These are phyloP conservation scores for Halcyon smyrnensis DNA, from an alignment of 2,797 vertebrate species.

Conservation along the genomic window DNA sequence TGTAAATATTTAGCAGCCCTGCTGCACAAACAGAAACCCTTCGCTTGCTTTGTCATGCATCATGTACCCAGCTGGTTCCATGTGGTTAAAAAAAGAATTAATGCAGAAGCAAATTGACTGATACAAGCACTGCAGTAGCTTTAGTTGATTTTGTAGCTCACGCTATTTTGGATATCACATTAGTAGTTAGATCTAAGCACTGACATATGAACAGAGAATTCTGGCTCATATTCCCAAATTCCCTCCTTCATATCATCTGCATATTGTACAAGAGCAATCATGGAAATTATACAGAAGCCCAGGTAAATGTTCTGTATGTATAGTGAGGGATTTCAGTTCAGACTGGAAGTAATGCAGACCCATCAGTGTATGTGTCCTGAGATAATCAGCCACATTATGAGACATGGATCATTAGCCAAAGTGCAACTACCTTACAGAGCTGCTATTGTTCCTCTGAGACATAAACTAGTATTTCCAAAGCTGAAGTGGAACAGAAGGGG, in stretches of 20 bases:
- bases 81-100: not conserved
- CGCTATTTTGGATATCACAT: not conserved
- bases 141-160: not conserved
- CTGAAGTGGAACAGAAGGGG: not conserved
- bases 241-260: not conserved
- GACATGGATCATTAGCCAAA: not conserved
- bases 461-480: not conserved
- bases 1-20: constrained; percentile 12
- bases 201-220: not conserved
- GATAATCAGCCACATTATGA: not conserved
- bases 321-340: not conserved
- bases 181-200: not conserved
- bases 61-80: not conserved
- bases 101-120: not conserved
- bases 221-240: not conserved
- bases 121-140: not conserved
- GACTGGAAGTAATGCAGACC: not conserved
- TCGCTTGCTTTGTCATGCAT: not conserved
- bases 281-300: not conserved
- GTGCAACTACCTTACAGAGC: not conserved
- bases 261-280: not conserved
- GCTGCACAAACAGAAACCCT: constrained; percentile 8
- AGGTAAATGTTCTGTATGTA: no score
- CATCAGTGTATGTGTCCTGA: not conserved
- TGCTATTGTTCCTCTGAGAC: not conserved